Percentiles rank a stretch among this genome's conserved stretches.
These are phyloP conservation scores for Ericerus pela DNA, from an alignment of 1,140 invertebrate species.

Conservation along the genomic window DNA sequence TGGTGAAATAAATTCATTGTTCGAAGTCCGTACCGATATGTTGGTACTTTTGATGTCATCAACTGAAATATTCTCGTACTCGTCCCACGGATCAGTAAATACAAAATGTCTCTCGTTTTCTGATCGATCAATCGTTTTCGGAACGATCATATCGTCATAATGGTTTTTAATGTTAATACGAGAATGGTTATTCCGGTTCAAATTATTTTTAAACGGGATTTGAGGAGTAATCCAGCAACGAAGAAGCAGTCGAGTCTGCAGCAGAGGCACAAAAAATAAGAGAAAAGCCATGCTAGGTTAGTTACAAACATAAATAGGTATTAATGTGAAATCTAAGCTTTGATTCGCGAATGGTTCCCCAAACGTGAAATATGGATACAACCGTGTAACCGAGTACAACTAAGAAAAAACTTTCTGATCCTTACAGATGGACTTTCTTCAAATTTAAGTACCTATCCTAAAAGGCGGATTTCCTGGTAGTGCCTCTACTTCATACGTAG, in stretches of 20 bases:
- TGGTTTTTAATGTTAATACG: no score
- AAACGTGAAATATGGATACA: no score
- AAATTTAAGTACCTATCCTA: background rate
- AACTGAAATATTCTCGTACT: constrained; percentile 23
- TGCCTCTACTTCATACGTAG: background rate
- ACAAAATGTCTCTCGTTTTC: constrained; percentile 15
- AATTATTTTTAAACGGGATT: constrained; percentile 13
- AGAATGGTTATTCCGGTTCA: background rate
- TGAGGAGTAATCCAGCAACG: constrained; percentile 20
- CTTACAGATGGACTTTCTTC: background rate
- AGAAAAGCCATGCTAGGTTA: constrained; percentile 6
- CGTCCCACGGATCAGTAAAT: constrained; percentile 38
- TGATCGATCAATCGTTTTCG: constrained; percentile 9
- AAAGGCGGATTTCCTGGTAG: background rate
- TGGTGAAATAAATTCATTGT: background rate
- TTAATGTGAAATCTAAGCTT: no score
- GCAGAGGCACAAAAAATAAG: constrained; percentile 22
- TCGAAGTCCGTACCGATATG: constrained; percentile 5
- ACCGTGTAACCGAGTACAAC: background rate
- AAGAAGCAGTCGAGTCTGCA: constrained; percentile 32
- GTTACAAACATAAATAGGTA: constrained; percentile 5
- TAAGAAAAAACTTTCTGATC: background rate
- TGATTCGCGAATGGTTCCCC: no score
- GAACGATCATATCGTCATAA: background rate
- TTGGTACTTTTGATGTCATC: background rate